Base-by-base conservation (phyloP, 2,113 vertebrate genomes). In the Rhynchopsitta pachyrhyncha region DNA sequence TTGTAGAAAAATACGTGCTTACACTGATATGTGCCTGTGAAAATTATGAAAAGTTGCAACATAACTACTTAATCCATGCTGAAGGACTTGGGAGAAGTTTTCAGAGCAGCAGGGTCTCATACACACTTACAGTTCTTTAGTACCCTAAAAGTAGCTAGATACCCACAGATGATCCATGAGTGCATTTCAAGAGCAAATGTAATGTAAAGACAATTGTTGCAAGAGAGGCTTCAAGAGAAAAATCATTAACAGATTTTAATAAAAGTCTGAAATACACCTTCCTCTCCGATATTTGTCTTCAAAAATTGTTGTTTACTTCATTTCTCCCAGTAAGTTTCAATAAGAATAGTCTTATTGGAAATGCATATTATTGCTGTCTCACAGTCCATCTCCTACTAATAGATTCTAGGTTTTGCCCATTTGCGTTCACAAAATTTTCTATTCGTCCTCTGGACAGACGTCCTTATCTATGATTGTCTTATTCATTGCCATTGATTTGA, bases 401-500 rank as follows among this genome's bases (percentile, higher is more conserved):
- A 19, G 70, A 74, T 83, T 82, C 31, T 27, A 57, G 14, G 35
- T 44, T 88, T 85, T 85, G 29, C 39, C 63, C 39, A 13, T 78
- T 18, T 57, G 23, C 68, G 69, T 67, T 90, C 55, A 9, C 42
- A 66, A 60, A 57, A 67, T 20, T 27, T 52, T 50, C n/a, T 85
- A 2, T 44, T 84, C 46, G 29, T 47, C 88, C 62, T 82, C 33
- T 68, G 67, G 86, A 68, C 35, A 66, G 64, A n/a, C 60, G 63
- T 49, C 35, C 25, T 67, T 77, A 46, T 73, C 52, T 82, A 10
- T 20, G 15, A 85, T 82, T 86, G 25, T 81, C 83, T 79, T 95
- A 90, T 94, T 96, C 91, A 69, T 96, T 94, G 69, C 81, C 77
- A 94, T 91, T 77, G 57, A 88, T 47, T 63, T 44, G 24, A 50